Evolutionary conservation across 2,888 invertebrate genomes (phyloP), one percentile per base, ranked within the genome.

Genomic region (Drosophila acutilabella): DNA sequence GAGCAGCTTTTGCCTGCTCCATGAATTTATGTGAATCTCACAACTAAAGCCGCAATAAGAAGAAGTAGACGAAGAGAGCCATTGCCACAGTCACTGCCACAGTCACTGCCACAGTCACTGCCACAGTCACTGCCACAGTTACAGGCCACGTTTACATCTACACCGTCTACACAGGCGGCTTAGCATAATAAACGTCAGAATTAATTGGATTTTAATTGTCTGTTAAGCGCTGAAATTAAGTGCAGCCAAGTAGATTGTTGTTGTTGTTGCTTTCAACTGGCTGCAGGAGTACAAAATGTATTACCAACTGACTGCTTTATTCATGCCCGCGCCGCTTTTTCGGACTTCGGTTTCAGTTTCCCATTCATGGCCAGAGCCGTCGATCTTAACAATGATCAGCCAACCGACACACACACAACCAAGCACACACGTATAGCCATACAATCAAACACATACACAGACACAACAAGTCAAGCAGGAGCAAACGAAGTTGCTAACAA

Each of bases 171-270:
- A 83, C 72, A 78, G 86, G 81, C 90, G 90, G 90, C 90, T 90
- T 91, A 91, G 83, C 90, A 90, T 90, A 91, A 91, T 91, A 91
- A 92, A 91, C 91, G 91, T 92, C 92, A 91, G 91, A 92, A 92
- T 91, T 92, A 92, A 92, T 92, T 92, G 92, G 92, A 92, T 92
- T 92, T 92, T 92, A 91, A 91, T 91, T 91, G 91, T 91, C 92
- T 91, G 90, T 91, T 91, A 91, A 91, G 89, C 87, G 88, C 81
- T 88, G 89, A 82, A 88, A 88, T 88, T 88, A 89, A 86, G 89
- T 88, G 89, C 89, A 84, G 88, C 82, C 88, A 87, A 83, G 73
- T 83, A 89, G 89, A 80, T 75, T 71, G 79, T 69, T 67, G 48
- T 30, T 53, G 47, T 26, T 67, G 53, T 53, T 67, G 62, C 56